These are phyloP conservation scores for Nomada fabriciana DNA, from an alignment of 2,888 invertebrate species.

Conservation along the genomic window DNA sequence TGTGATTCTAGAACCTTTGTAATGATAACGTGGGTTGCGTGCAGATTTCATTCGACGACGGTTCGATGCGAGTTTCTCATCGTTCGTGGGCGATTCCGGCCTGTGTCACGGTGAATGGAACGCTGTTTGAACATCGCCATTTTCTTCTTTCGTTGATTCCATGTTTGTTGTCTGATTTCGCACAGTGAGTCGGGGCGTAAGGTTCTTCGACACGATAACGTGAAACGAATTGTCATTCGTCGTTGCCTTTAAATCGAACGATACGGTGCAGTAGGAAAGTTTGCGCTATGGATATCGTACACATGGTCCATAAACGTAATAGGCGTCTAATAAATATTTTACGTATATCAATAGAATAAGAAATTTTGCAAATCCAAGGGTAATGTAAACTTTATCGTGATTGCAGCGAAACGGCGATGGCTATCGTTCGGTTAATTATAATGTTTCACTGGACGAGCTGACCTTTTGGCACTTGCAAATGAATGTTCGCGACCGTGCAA, in stretches of 20 bases:
- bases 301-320: background rate
- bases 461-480: slow-evolving; percentile 11
- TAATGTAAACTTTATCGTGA: background rate
- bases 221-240: slow-evolving; percentile 10
- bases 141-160: slow-evolving; percentile 30
- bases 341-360: background rate
- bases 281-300: background rate
- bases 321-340: background rate
- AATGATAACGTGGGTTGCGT: slow-evolving; percentile 55
- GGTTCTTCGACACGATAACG: slow-evolving; percentile 9
- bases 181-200: background rate
- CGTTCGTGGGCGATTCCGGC: background rate
- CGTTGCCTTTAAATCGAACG: slow-evolving; percentile 18
- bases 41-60: slow-evolving; percentile 41
- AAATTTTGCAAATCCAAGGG: background rate
- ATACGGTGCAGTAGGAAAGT: background rate
- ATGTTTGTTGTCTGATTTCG: slow-evolving; percentile 18
- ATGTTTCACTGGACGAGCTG: background rate
- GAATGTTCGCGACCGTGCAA: slow-evolving; percentile 5
- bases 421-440: slow-evolving; percentile 23
- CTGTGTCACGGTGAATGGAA: background rate
- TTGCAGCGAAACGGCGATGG: background rate
- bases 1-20: slow-evolving; percentile 78
- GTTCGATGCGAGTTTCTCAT: background rate
- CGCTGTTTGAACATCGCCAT: slow-evolving; percentile 13